phyloP scores from a whole-genome alignment of 23 tunicate species.

The Botrylloides violaceus region DNA sequence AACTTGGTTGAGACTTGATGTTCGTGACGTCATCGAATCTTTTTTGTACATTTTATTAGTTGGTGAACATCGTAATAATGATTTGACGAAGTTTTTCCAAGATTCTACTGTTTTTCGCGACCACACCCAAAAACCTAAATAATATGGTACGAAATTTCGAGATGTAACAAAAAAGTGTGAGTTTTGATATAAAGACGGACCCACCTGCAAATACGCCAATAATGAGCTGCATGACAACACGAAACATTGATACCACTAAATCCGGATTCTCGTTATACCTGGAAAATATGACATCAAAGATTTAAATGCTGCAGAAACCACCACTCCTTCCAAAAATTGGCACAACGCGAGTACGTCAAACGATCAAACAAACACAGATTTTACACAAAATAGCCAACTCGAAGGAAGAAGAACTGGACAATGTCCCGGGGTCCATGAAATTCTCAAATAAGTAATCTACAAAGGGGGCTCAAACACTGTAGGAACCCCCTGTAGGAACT shows the following conservation, averaged over 20 bases:
- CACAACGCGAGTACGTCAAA: no score
- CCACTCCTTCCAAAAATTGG: no score
- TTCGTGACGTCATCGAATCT: background rate
- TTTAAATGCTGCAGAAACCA: no score
- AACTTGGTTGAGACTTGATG: background rate
- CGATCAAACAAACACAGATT: no score
- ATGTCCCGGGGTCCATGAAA: no score
- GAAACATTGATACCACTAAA: constrained; percentile 30
- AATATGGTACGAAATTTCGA: background rate
- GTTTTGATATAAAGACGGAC: background rate
- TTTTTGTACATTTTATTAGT: background rate
- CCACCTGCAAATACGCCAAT: constrained; percentile 85
- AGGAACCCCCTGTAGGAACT: no score
- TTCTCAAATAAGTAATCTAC: no score
- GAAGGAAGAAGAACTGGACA: no score
- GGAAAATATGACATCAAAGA: no score
- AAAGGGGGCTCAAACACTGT: no score
- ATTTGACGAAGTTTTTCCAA: constrained; percentile 55
- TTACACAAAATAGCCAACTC: no score
- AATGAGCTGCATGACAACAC: constrained; percentile 68
- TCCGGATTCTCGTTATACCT: constrained; percentile 23
- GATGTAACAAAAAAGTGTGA: constrained; percentile 1
- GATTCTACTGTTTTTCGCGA: constrained; percentile 55
- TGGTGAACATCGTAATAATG: constrained; percentile 21
- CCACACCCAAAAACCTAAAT: constrained; percentile 81